phyloP scores from a whole-genome alignment of 2,113 vertebrate genomes.

The Gyps fulvus region DNA sequence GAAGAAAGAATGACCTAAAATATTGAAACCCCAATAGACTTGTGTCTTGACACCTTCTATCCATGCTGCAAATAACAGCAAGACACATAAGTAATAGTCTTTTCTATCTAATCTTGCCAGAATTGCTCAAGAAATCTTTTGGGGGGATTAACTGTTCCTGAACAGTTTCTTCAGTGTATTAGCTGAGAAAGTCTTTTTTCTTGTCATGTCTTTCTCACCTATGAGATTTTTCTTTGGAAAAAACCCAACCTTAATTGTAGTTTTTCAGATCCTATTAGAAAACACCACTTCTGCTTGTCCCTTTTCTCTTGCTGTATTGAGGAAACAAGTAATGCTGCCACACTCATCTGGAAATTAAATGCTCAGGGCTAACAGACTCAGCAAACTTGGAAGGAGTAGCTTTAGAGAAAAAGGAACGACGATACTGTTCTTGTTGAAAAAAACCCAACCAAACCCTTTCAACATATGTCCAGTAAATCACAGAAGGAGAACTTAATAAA shows the following conservation, averaged over 20 bases:
- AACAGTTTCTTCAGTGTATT: not conserved
- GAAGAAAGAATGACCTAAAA: not conserved
- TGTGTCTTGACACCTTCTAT: not conserved
- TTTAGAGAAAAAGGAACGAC: not conserved
- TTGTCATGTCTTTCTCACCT: not conserved
- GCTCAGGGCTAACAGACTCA: not conserved
- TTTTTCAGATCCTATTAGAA: not conserved
- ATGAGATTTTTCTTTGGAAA: not conserved
- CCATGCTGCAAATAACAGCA: not conserved
- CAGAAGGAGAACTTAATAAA: not conserved
- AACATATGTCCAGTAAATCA: not conserved
- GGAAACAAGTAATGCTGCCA: not conserved
- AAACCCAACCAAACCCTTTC: not conserved
- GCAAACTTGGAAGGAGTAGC: not conserved
- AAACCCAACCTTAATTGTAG: not conserved
- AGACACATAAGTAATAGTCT: not conserved
- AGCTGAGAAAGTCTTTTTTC: not conserved
- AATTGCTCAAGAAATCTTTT: constrained; percentile 13
- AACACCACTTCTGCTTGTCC: not conserved
- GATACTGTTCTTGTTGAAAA: not conserved
- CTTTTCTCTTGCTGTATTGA: not conserved
- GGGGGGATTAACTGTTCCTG: constrained; percentile 49
- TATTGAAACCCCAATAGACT: not conserved
- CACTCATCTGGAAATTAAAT: not conserved
- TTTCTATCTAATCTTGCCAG: constrained; percentile 10